Conservation (phyloP, 1,140 invertebrate species). For the Tetraneura akinire region DNA sequence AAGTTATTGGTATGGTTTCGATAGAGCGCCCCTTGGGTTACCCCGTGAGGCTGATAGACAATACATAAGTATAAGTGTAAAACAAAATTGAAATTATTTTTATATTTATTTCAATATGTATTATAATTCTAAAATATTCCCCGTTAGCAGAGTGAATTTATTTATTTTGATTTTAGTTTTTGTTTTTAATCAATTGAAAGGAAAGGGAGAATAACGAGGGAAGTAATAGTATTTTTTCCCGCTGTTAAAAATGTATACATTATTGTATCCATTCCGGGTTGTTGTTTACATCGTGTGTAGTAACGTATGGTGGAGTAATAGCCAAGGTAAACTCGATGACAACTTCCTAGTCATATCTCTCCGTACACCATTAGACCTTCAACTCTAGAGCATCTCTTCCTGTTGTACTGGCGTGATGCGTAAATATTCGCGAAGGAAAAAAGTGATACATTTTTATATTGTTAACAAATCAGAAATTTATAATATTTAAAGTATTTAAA, state of each 20-base stretch:
- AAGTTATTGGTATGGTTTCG: slow-evolving; percentile 39
- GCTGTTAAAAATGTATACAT: not conserved
- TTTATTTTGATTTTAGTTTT: not conserved
- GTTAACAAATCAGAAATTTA: too few relatives aligned
- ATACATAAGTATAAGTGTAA: not conserved
- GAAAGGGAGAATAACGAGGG: too few relatives aligned
- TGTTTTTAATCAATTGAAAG: not conserved
- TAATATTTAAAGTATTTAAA: too few relatives aligned
- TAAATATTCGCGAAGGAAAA: slow-evolving; percentile 32
- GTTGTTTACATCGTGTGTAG: slow-evolving; percentile 24
- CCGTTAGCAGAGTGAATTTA: not conserved
- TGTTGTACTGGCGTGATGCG: not conserved
- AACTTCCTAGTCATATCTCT: slow-evolving; percentile 44
- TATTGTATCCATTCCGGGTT: slow-evolving; percentile 45
- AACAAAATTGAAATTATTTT: slow-evolving; percentile 11
- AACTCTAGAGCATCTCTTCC: slow-evolving; percentile 46
- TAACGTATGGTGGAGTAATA: slow-evolving; percentile 9
- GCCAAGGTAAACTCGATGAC: slow-evolving; percentile 42
- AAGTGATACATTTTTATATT: too few relatives aligned
- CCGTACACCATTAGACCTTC: slow-evolving; percentile 34
- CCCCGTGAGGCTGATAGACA: slow-evolving; percentile 27
- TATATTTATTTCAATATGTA: not conserved
- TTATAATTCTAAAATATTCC: slow-evolving; percentile 3
- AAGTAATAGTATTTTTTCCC: not conserved
- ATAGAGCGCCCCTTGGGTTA: slow-evolving; percentile 38